phyloP scores from a whole-genome alignment of 2,888 invertebrate genomes.

The Cosmia pyralina region DNA sequence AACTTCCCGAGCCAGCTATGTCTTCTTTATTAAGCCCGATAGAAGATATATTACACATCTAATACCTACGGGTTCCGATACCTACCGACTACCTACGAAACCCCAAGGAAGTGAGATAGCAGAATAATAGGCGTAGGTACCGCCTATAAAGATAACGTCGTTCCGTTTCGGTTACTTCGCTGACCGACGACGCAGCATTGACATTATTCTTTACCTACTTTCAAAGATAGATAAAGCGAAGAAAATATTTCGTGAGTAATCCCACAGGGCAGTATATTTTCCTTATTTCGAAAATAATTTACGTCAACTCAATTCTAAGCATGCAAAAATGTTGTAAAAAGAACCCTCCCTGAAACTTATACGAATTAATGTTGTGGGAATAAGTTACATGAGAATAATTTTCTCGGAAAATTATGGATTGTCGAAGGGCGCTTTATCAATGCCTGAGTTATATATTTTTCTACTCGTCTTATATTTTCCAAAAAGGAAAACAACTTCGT shows the following conservation, averaged over 20 bases:
- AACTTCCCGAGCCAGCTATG: slow-evolving; percentile 61
- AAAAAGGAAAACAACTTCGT: slow-evolving; percentile 72
- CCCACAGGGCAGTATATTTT: slow-evolving; percentile 51
- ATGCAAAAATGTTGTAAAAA: slow-evolving; percentile 63
- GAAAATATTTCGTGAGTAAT: slow-evolving; percentile 59
- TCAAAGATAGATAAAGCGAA: slow-evolving; percentile 61
- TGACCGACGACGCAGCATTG: slow-evolving; percentile 69
- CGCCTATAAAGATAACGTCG: slow-evolving; percentile 72
- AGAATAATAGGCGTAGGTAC: slow-evolving; percentile 69
- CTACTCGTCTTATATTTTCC: slow-evolving; percentile 66
- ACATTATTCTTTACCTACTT: slow-evolving; percentile 63
- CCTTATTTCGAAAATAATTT: slow-evolving; percentile 60
- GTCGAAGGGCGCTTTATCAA: slow-evolving; percentile 78
- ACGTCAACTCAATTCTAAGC: slow-evolving; percentile 49
- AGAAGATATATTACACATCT: slow-evolving; percentile 61
- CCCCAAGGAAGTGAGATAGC: slow-evolving; percentile 70
- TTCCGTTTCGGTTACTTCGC: slow-evolving; percentile 66
- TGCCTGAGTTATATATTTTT: slow-evolving; percentile 76
- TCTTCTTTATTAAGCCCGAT: slow-evolving; percentile 64
- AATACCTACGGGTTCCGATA: slow-evolving; percentile 56
- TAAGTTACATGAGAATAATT: slow-evolving; percentile 73
- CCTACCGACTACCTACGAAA: slow-evolving; percentile 44
- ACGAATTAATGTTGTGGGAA: slow-evolving; percentile 71
- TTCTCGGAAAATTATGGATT: slow-evolving; percentile 76
- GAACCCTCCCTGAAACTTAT: slow-evolving; percentile 62